phyloP scores from a whole-genome alignment of 2,113 vertebrate genomes.

The Anhinga anhinga region DNA sequence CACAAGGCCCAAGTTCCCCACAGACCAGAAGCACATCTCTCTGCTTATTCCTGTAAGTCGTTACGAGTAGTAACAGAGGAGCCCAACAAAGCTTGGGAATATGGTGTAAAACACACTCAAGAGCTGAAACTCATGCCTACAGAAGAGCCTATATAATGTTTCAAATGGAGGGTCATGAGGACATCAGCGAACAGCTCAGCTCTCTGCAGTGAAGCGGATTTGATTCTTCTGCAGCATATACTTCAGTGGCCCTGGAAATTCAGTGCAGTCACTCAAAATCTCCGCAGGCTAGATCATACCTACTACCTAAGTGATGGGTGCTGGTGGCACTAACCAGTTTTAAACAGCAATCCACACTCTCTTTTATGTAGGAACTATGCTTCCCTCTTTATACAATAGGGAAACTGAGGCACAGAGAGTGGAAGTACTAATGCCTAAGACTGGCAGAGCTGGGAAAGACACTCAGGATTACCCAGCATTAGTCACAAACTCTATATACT shows the following conservation, averaged over 20 bases:
- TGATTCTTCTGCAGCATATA: neutral
- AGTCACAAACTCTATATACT: neutral
- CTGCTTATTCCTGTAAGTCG: neutral
- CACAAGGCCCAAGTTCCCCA: neutral
- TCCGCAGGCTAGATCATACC: neutral
- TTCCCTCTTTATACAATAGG: neutral
- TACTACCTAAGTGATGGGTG: neutral
- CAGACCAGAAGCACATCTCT: neutral
- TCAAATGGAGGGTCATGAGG: neutral
- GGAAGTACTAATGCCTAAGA: neutral
- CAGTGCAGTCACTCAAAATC: neutral
- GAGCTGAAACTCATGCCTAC: neutral
- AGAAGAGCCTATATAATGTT: neutral
- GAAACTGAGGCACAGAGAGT: neutral
- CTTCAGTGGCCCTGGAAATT: neutral
- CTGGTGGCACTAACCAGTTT: neutral
- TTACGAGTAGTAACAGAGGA: neutral
- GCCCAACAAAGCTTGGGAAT: neutral
- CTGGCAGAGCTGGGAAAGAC: neutral
- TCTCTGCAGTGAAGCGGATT: neutral
- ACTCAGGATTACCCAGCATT: neutral
- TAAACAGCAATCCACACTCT: neutral
- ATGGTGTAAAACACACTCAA: neutral
- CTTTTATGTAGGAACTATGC: neutral
- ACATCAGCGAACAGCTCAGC: neutral